Evolutionary conservation across 2,113 vertebrate species (phyloP).

Genomic region (Scopus umbretta): DNA sequence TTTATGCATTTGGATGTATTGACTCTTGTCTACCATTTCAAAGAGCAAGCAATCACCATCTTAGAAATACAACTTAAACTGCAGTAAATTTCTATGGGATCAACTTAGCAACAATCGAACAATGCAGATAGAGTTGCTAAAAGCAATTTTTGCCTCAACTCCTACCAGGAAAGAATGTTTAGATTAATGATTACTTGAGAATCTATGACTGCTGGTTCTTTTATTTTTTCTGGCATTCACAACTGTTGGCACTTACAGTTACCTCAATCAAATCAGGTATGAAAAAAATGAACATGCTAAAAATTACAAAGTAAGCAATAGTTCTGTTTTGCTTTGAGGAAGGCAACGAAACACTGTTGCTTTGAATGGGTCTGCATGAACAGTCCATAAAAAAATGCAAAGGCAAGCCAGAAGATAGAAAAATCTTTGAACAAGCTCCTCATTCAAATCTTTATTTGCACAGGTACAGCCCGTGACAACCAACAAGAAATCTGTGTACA

Average conservation of each 20-base stretch:
- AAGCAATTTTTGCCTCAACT: constrained; percentile 1
- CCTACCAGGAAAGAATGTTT: constrained; percentile 25
- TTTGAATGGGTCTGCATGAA: background rate
- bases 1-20: background rate
- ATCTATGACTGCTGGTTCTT: background rate
- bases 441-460: background rate
- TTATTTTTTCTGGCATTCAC: constrained; percentile 3
- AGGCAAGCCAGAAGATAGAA: background rate
- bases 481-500: background rate
- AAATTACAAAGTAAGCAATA: background rate
- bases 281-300: background rate
- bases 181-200: constrained; percentile 43
- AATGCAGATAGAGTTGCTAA: background rate
- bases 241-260: background rate
- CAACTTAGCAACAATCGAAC: background rate
- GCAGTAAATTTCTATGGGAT: background rate
- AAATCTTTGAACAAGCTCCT: background rate
- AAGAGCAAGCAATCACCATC: background rate
- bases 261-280: background rate
- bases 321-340: background rate
- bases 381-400: background rate
- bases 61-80: background rate
- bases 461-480: background rate
- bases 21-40: background rate
- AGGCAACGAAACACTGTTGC: background rate